Evolutionary conservation across 1,140 invertebrate genomes (phyloP).

Genomic region (Eriocheir sinensis): DNA sequence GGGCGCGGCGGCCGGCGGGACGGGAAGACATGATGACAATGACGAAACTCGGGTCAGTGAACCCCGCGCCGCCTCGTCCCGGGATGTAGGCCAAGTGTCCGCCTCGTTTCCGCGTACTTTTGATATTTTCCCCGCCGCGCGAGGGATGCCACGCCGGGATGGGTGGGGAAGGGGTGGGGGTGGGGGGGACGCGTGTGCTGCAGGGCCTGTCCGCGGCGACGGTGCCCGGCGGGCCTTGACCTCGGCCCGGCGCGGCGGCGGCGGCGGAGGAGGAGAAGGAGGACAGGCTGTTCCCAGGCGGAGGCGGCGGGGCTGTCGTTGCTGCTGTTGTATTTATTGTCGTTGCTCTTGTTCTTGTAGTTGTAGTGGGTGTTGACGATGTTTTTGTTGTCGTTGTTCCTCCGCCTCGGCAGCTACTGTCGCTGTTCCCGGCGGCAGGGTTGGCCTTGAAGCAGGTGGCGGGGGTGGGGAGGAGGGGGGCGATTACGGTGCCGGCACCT

Average conservation of each 20-base stretch:
- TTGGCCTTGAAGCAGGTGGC: background rate
- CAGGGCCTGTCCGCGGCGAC: background rate
- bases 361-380: background rate
- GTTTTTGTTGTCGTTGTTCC: too few species aligned
- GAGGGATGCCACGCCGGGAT: background rate
- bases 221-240: background rate
- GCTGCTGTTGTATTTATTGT: background rate
- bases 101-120: conserved; percentile 9
- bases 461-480: background rate
- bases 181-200: background rate
- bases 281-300: conserved; percentile 10
- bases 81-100: conserved; percentile 12
- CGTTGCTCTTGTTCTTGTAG: background rate
- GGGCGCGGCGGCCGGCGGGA: background rate
- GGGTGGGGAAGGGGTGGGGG: background rate
- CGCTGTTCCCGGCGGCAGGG: background rate
- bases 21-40: conserved; percentile 13
- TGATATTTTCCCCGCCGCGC: background rate
- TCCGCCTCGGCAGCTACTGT: too few species aligned
- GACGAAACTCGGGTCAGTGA: background rate
- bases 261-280: too few species aligned
- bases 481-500: background rate
- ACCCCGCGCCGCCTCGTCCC: conserved; percentile 7
- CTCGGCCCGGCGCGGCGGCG: background rate
- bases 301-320: background rate